Evolutionary conservation across 2,888 invertebrate species (phyloP).

Genomic region (Pasiphila rectangulata): DNA sequence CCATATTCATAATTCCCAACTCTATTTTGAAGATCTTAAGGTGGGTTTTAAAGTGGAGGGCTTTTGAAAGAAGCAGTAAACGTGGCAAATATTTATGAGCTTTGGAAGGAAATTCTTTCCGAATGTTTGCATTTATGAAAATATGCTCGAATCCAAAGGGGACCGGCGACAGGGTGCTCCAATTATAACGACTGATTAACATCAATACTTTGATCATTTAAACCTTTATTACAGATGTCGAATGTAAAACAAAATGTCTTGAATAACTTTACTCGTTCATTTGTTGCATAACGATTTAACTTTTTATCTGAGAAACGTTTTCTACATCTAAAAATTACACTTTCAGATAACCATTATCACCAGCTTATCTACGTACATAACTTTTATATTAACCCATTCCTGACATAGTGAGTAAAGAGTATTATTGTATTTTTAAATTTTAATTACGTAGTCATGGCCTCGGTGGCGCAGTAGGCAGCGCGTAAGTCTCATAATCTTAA

Average conservation of each 20-base stretch:
- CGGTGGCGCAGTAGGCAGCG: conserved; percentile 94
- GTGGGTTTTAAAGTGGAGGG: conserved; percentile 34
- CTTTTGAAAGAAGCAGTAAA: conserved; percentile 60
- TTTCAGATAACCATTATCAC: too few relatives aligned
- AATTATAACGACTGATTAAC: background rate
- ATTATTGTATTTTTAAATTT: too few relatives aligned
- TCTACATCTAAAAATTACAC: too few relatives aligned
- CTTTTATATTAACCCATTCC: too few relatives aligned
- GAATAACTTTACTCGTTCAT: too few relatives aligned
- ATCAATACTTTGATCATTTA: too few relatives aligned
- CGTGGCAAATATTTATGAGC: conserved; percentile 80
- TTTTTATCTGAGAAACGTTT: too few relatives aligned
- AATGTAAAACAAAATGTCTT: too few relatives aligned
- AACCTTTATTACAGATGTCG: too few relatives aligned
- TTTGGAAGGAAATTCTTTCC: conserved; percentile 78
- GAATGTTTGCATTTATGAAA: conserved; percentile 81
- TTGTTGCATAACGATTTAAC: background rate
- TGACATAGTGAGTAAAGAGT: too few relatives aligned
- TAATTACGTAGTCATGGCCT: too few relatives aligned
- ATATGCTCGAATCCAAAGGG: conserved; percentile 75
- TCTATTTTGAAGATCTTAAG: conserved; percentile 35
- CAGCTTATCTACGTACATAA: too few relatives aligned
- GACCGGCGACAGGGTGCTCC: conserved; percentile 44
- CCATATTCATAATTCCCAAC: conserved; percentile 33
- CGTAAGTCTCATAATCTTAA: conserved; percentile 96